These are phyloP conservation scores for Nibea coibor DNA, from an alignment of 2,113 vertebrate species.

Conservation along the genomic window DNA sequence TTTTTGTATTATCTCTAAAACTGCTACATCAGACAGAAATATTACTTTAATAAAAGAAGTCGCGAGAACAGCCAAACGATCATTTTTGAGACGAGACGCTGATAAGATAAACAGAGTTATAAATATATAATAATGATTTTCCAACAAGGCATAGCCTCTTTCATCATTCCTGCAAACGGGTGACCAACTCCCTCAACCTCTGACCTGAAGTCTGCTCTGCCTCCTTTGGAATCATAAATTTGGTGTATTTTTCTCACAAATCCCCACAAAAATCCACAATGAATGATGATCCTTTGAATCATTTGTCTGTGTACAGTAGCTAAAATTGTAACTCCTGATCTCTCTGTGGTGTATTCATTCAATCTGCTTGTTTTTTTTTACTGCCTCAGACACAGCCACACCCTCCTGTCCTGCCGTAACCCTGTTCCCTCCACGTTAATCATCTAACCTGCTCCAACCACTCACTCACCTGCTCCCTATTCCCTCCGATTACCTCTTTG, in stretches of 20 bases:
- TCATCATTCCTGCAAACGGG: background rate
- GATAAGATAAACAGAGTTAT: constrained; percentile 4
- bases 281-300: background rate
- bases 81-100: background rate
- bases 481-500: too few relatives aligned
- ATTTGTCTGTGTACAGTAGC: background rate
- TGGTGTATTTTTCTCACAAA: background rate
- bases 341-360: too few relatives aligned
- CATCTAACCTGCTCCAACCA: too few relatives aligned
- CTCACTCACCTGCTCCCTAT: too few relatives aligned
- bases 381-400: too few relatives aligned
- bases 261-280: background rate
- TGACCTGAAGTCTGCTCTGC: background rate
- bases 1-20: background rate
- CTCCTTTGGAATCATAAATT: background rate
- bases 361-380: too few relatives aligned
- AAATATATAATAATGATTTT: constrained; percentile 8
- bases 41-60: constrained; percentile 49
- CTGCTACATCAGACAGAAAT: constrained; percentile 18
- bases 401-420: too few relatives aligned
- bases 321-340: background rate
- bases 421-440: too few relatives aligned
- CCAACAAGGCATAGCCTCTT: background rate
- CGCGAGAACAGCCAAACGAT: constrained; percentile 1
- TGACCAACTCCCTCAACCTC: background rate